A percentile compares a stretch with the other conserved stretches of the same genome.
Evolutionary conservation across 2,113 vertebrate genomes (phyloP).

Genomic region (Phycodurus eques): DNA sequence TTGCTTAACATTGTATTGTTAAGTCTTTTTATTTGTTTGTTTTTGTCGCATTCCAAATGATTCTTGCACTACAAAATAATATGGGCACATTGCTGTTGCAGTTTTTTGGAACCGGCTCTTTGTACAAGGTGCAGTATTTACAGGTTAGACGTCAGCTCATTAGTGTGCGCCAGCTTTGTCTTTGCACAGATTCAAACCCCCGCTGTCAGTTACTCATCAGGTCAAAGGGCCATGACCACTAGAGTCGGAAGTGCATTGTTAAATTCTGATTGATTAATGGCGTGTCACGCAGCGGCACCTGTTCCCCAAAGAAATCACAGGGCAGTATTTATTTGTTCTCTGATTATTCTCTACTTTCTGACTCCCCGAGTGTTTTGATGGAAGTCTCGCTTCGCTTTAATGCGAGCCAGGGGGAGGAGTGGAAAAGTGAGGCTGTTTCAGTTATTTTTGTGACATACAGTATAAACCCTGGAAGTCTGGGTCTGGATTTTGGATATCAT

Average conservation of each 20-base stretch:
- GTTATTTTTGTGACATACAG: conserved; percentile 42
- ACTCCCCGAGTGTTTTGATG: background rate
- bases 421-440: conserved; percentile 7
- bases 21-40: no score
- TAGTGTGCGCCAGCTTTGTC: conserved; percentile 13
- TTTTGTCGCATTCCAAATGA: no score
- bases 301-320: conserved; percentile 47
- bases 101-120: no score
- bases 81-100: background rate
- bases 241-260: conserved; percentile 50
- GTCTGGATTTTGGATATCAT: conserved; percentile 27
- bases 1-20: no score
- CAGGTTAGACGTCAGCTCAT: conserved; percentile 5
- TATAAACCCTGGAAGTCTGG: conserved; percentile 36
- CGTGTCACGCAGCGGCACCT: conserved; percentile 54
- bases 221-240: conserved; percentile 45
- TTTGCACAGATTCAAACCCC: conserved; percentile 32
- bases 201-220: conserved; percentile 39
- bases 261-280: conserved; percentile 63
- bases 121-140: background rate
- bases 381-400: conserved; percentile 4
- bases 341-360: conserved; percentile 5
- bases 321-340: conserved; percentile 31
- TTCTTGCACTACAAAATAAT: no score
- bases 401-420: background rate